These are phyloP conservation scores for Tetrao urogallus DNA, from an alignment of 2,113 vertebrate genomes.

Conservation along the genomic window DNA sequence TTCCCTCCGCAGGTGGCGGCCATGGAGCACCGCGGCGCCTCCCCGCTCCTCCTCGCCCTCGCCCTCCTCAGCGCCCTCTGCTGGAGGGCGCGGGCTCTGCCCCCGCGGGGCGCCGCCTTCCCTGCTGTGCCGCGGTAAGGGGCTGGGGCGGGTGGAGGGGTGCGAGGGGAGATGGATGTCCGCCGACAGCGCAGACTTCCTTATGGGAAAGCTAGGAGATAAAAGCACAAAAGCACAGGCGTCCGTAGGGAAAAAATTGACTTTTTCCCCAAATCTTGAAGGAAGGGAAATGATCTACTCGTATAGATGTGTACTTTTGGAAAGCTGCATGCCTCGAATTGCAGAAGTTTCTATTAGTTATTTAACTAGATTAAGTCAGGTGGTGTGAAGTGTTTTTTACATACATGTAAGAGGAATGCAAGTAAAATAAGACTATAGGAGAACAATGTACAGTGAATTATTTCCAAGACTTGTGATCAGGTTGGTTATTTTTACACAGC, in stretches of 20 bases:
- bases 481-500: neutral
- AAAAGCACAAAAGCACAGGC: neutral
- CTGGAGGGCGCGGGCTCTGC: conserved; percentile 78
- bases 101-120: conserved; percentile 24
- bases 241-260: neutral
- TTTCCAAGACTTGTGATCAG: neutral
- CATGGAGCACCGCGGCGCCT: conserved; percentile 88
- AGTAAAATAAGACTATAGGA: neutral
- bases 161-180: fast-evolving
- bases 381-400: neutral
- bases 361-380: neutral
- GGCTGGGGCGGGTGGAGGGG: neutral
- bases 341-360: neutral
- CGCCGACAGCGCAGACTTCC: neutral
- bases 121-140: conserved; percentile 80
- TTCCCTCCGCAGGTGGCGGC: conserved; percentile 59
- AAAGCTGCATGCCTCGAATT: neutral
- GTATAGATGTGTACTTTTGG: fast-evolving
- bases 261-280: fast-evolving
- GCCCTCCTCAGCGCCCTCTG: conserved; percentile 84
- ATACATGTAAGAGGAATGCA: neutral
- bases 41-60: conserved; percentile 85
- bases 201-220: neutral
- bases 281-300: fast-evolving
- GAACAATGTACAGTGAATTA: fast-evolving